Evolutionary conservation across 2,888 invertebrate genomes (phyloP).

Genomic region (Meandrusa payeni): DNA sequence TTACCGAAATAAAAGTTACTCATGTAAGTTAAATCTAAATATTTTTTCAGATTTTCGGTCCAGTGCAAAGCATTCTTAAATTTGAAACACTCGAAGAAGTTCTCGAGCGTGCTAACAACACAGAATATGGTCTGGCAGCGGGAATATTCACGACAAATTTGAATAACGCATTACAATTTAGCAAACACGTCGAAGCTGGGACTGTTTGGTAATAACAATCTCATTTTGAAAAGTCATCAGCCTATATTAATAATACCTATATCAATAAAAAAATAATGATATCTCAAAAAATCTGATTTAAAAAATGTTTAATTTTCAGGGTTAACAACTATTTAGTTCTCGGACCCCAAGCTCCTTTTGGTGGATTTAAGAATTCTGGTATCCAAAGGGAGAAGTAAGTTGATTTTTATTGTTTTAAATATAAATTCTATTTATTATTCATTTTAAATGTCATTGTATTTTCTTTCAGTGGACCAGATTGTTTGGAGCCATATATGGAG

Average conservation of each 20-base stretch:
- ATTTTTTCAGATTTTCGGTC: slow-evolving; percentile 90
- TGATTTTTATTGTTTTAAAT: not conserved
- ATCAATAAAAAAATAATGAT: not conserved
- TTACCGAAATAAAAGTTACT: too few relatives aligned
- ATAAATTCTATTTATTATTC: too few relatives aligned
- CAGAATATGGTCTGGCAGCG: slow-evolving; percentile 90
- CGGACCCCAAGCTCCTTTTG: slow-evolving; percentile 88
- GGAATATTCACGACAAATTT: too few relatives aligned
- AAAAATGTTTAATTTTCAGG: too few relatives aligned
- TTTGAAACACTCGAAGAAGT: slow-evolving; percentile 90
- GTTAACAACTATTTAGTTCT: slow-evolving; percentile 61
- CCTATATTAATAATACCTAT: too few relatives aligned
- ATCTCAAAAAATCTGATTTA: too few relatives aligned
- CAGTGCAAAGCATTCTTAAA: slow-evolving; percentile 92
- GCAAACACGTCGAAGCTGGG: too few relatives aligned
- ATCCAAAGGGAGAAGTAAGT: slow-evolving; percentile 69
- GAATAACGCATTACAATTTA: too few relatives aligned
- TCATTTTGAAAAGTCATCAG: too few relatives aligned
- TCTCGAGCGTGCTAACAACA: slow-evolving; percentile 90
- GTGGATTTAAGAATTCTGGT: slow-evolving; percentile 92
- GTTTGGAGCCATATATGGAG: slow-evolving; percentile 86
- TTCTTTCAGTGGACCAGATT: slow-evolving; percentile 83
- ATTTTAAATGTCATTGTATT: slow-evolving; percentile 1
- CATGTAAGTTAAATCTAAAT: too few relatives aligned
- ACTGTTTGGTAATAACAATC: slow-evolving; percentile 87